Conservation (phyloP, 2,888 invertebrate species). For the Himalopsyche japonica region DNA sequence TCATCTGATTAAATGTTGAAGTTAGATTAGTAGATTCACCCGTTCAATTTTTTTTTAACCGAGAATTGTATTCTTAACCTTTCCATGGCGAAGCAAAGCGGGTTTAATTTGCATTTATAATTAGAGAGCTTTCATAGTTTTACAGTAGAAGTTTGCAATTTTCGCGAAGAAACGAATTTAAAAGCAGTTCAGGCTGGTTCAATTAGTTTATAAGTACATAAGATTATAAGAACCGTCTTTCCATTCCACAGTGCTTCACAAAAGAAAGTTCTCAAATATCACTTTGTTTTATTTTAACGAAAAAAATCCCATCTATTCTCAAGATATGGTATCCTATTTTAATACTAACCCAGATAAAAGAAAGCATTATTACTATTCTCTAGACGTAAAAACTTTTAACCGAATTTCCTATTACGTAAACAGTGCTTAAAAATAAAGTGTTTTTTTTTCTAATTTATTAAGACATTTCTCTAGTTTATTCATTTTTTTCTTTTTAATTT, state of each 20-base stretch:
- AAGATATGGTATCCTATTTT: too few relatives aligned
- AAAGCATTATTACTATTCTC: too few relatives aligned
- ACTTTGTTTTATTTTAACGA: not conserved
- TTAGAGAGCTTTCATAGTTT: conserved; percentile 21
- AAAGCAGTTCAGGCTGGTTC: not conserved
- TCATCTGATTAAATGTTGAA: not conserved
- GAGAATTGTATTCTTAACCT: not conserved
- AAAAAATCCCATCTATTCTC: too few relatives aligned
- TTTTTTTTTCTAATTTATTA: too few relatives aligned
- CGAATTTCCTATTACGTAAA: too few relatives aligned
- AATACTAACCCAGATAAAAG: too few relatives aligned
- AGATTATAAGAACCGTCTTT: not conserved
- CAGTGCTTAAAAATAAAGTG: too few relatives aligned
- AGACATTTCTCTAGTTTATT: too few relatives aligned
- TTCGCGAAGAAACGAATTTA: not conserved
- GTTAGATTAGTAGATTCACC: not conserved
- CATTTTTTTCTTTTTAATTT: too few relatives aligned
- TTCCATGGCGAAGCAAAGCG: not conserved
- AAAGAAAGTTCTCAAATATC: not conserved
- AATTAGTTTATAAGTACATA: conserved; percentile 1
- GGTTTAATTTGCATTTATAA: conserved; percentile 28
- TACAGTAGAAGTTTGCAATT: conserved; percentile 2
- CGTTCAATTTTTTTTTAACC: not conserved
- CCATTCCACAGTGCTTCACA: not conserved
- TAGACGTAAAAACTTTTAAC: too few relatives aligned